Conservation (phyloP, 2,113 vertebrate species). For the Sylvia atricapilla region DNA sequence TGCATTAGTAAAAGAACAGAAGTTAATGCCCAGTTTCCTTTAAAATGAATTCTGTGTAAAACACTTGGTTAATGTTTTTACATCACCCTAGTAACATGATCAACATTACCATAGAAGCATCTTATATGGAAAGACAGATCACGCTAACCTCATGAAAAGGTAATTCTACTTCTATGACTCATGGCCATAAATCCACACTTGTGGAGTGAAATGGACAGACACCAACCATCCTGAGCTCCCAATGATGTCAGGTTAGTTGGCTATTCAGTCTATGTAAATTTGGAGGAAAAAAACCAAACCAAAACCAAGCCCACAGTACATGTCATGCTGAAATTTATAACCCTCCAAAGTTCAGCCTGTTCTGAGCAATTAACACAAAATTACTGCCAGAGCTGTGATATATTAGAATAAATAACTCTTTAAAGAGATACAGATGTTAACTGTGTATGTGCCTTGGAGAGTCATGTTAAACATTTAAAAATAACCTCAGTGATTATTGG, state of each 20-base stretch:
- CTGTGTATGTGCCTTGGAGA: neutral
- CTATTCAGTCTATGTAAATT: neutral
- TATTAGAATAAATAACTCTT: slow-evolving; percentile 35
- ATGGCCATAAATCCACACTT: slow-evolving; percentile 55
- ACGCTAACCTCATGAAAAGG: slow-evolving; percentile 47
- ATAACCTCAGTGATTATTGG: slow-evolving; percentile 3
- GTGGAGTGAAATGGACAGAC: slow-evolving; percentile 14
- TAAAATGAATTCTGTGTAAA: slow-evolving; percentile 24
- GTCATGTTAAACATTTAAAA: slow-evolving; percentile 42
- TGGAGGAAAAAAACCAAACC: neutral
- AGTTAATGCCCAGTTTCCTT: slow-evolving; percentile 17
- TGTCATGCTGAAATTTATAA: slow-evolving; percentile 18
- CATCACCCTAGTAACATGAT: slow-evolving; percentile 44
- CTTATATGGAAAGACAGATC: slow-evolving; percentile 54
- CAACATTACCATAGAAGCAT: slow-evolving; percentile 44
- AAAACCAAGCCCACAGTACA: neutral
- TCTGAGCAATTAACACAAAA: slow-evolving; percentile 53
- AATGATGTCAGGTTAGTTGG: slow-evolving; percentile 41
- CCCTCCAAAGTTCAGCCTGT: neutral
- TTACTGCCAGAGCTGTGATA: slow-evolving; percentile 31
- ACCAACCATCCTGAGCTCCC: neutral
- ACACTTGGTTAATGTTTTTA: slow-evolving; percentile 46
- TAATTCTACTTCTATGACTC: slow-evolving; percentile 67
- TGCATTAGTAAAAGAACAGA: slow-evolving; percentile 15
- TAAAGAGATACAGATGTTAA: slow-evolving; percentile 56